Base-by-base conservation (phyloP, 2,888 invertebrate genomes). In the Carpatolechia fugitivella region DNA sequence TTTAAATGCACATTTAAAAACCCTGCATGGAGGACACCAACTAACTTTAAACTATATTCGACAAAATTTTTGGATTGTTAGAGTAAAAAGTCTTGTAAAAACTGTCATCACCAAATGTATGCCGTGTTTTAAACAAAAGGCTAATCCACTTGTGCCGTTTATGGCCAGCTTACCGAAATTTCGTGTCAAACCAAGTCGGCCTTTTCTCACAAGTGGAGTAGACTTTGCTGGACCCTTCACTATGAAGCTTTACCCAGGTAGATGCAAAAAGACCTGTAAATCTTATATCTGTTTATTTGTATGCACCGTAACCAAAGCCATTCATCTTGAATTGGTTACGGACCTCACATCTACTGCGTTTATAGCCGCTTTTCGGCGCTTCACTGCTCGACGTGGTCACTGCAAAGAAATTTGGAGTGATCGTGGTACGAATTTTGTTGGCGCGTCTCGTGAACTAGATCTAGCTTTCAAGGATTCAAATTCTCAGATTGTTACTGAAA, bases 401-500 rank as follows among this genome's bases (percentile, higher is more conserved):
- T 61, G 61, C 35, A 51, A 36, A n/a, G 49, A 61, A 16, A 51
- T 61, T 13, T 59, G 56, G 56, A 58, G 59, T 36, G 59, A 61
- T 49, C n/a, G 36, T 18, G 59, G 55, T 10, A 61, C 58, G 3
- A 63, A 60, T 44, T 64, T 63, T 56, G 59, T 60, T 10, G 61
- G 57, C 11, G 62, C 62, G 1, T 52, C 58, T 1, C 56, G 56
- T 14, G 61, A 63, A 51, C 18, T 65, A 33, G 52, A 59, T 33
- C 18, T 53, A 0, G 44, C 56, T 0, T 61, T 59, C 14, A 59
- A 60, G 31, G 29, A 58, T 53, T 2, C 31, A 6, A 46, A 56
- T 33, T 56, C 56, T 20, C 33, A 49, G 11, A 1, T 50, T n/a
- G 55, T 53, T 5, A 30, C 36, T 29, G 63, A 63, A 47, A 58